These are phyloP conservation scores for Lepidurus apus DNA, from an alignment of 1,140 invertebrate genomes.

Conservation along the genomic window DNA sequence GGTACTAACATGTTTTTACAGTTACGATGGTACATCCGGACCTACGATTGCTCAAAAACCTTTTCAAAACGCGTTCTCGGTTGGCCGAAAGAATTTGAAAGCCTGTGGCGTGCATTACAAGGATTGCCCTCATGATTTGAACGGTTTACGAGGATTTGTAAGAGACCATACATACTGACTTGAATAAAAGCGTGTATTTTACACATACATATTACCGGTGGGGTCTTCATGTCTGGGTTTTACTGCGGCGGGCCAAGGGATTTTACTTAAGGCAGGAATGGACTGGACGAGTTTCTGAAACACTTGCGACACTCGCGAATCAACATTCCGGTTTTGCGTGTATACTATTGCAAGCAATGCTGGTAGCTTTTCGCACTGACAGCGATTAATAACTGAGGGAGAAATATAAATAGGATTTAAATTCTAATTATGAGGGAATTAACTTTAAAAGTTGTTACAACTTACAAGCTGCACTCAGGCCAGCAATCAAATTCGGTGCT, in stretches of 20 bases:
- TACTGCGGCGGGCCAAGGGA: neutral
- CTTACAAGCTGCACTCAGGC: neutral
- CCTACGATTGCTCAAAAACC: neutral
- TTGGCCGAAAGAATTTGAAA: neutral
- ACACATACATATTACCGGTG: conserved; percentile 2
- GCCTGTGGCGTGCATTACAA: neutral
- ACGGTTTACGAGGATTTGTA: neutral
- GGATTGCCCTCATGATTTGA: neutral
- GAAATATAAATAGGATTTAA: neutral
- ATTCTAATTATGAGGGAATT: neutral
- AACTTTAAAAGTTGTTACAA: neutral
- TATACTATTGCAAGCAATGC: neutral
- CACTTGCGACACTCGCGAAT: neutral
- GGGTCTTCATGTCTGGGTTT: neutral
- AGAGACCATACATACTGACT: neutral
- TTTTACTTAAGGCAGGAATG: neutral
- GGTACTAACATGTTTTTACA: neutral
- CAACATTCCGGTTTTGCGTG: neutral
- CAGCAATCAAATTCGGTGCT: neutral
- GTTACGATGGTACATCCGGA: neutral
- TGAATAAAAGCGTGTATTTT: neutral
- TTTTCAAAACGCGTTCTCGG: neutral
- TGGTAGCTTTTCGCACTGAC: neutral
- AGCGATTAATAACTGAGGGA: neutral
- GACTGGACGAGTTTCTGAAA: neutral